These are phyloP conservation scores for Digitonthophagus gazella DNA, from an alignment of 2,888 invertebrate genomes.

Conservation along the genomic window DNA sequence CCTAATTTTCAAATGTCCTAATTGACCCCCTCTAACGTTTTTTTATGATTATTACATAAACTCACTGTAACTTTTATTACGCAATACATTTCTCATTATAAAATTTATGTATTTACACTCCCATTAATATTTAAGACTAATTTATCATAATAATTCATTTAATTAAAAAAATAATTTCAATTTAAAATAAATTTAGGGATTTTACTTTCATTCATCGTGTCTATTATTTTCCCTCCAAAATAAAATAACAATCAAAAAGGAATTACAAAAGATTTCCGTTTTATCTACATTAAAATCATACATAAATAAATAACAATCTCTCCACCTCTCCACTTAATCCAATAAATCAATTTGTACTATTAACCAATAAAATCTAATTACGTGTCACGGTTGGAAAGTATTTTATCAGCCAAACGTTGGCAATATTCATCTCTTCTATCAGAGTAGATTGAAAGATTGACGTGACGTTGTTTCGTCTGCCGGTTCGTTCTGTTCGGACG, in stretches of 20 bases:
- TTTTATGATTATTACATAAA: too few species aligned
- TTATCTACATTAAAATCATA: not conserved
- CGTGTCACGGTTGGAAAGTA: not conserved
- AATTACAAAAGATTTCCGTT: too few species aligned
- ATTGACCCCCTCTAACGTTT: not conserved
- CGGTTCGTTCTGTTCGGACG: slow-evolving; percentile 5
- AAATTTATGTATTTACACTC: too few species aligned
- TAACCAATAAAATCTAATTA: slow-evolving; percentile 8
- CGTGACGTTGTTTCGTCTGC: not conserved
- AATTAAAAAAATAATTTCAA: too few species aligned
- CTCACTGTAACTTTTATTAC: too few species aligned
- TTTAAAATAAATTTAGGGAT: not conserved
- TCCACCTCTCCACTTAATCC: not conserved
- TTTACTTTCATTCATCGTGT: not conserved
- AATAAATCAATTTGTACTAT: not conserved
- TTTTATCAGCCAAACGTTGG: slow-evolving; percentile 12
- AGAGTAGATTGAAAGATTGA: not conserved
- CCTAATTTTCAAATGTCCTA: slow-evolving; percentile 6
- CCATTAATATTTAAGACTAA: too few species aligned
- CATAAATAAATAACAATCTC: not conserved
- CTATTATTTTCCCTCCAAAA: not conserved
- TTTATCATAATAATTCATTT: too few species aligned
- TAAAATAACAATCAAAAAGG: too few species aligned
- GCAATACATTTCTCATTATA: too few species aligned
- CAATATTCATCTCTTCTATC: not conserved